Evolutionary conservation across 92 coral and sea anemone genomes (phyloP).

Genomic region (Epizoanthus stellaris): DNA sequence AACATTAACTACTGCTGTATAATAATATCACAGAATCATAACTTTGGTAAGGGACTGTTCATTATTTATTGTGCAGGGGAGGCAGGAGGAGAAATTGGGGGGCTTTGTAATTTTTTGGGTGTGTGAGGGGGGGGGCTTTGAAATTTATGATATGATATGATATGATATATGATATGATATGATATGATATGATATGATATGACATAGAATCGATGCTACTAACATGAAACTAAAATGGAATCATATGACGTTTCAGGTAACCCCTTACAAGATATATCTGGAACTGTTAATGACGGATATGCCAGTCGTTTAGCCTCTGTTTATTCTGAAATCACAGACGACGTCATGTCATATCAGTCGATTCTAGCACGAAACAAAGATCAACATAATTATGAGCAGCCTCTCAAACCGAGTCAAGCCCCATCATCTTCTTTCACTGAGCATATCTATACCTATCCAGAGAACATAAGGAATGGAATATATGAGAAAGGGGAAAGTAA

Average conservation of each 20-base stretch:
- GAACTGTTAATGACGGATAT: constrained; percentile 9
- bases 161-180: too few relatives aligned
- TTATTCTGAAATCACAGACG: not conserved
- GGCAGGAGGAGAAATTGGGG: too few relatives aligned
- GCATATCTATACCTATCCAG: not conserved
- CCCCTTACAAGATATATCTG: not conserved
- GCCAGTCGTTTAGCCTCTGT: not conserved
- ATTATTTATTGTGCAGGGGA: too few relatives aligned
- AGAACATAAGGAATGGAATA: not conserved
- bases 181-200: too few relatives aligned
- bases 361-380: not conserved
- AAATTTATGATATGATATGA: too few relatives aligned
- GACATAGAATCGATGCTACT: too few relatives aligned
- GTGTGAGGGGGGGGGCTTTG: too few relatives aligned
- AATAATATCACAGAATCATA: too few relatives aligned
- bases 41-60: too few relatives aligned
- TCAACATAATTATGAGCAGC: not conserved
- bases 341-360: not conserved
- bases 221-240: too few relatives aligned
- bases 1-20: too few relatives aligned
- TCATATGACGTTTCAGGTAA: not conserved
- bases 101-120: too few relatives aligned
- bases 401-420: not conserved
- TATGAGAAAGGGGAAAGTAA: not conserved
- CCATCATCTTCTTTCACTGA: not conserved